Conservation (phyloP, 2,888 invertebrate genomes). For the Trissolcus brochymenae region DNA sequence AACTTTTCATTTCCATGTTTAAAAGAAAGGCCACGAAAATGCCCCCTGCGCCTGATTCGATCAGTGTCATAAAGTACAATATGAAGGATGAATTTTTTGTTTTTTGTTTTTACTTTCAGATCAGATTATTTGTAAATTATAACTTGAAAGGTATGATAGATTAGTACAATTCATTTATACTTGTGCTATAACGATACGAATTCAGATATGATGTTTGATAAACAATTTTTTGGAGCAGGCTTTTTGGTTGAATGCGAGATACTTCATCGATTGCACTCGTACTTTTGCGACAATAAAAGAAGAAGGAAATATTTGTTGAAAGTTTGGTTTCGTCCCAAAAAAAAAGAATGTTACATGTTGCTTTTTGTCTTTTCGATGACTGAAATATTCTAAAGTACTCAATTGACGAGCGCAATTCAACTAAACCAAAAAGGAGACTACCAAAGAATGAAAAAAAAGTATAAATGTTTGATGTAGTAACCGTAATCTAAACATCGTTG, state of each 20-base stretch:
- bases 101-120: too few relatives aligned
- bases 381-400: too few relatives aligned
- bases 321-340: neutral
- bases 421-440: neutral
- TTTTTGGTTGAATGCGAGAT: neutral
- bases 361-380: neutral
- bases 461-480: neutral
- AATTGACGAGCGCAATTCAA: too few relatives aligned
- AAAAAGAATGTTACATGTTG: neutral
- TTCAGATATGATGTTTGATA: constrained; percentile 2
- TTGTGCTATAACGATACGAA: too few relatives aligned
- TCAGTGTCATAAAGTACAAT: constrained; percentile 31
- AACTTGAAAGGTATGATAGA: neutral
- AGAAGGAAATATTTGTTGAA: constrained; percentile 20
- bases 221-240: neutral
- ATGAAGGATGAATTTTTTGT: constrained; percentile 3
- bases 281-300: constrained; percentile 20
- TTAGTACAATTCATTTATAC: neutral
- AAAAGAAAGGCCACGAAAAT: constrained; percentile 24
- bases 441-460: neutral
- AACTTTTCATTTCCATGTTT: constrained; percentile 36
- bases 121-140: too few relatives aligned
- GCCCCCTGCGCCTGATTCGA: constrained; percentile 25
- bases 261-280: constrained; percentile 10
- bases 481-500: neutral